phyloP scores from a whole-genome alignment of 2,888 invertebrate genomes.

The Muscina levida region DNA sequence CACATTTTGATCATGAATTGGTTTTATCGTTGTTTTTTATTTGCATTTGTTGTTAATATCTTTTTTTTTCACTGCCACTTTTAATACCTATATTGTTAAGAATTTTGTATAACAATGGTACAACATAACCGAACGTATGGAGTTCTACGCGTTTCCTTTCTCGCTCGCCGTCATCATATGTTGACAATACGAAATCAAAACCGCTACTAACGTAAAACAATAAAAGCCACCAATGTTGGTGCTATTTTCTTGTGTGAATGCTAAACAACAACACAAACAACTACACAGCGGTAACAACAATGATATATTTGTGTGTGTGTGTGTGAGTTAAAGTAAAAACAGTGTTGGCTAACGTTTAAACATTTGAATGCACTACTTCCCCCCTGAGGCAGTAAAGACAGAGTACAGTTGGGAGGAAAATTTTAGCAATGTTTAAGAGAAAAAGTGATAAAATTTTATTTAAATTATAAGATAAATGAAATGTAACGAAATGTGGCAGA shows the following conservation, averaged over 20 bases:
- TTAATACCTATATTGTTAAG: background rate
- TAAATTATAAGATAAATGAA: too few relatives aligned
- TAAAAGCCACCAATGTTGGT: conserved; percentile 52
- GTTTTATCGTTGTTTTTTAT: too few relatives aligned
- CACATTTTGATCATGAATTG: too few relatives aligned
- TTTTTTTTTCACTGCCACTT: background rate
- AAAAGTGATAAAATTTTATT: too few relatives aligned
- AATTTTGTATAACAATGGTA: background rate
- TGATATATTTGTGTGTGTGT: too few relatives aligned
- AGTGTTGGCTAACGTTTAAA: too few relatives aligned
- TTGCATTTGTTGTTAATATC: conserved; percentile 19
- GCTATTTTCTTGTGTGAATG: conserved; percentile 45
- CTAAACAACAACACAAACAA: conserved; percentile 29
- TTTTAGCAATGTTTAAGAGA: too few relatives aligned
- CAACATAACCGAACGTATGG: background rate
- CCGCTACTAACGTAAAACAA: conserved; percentile 58
- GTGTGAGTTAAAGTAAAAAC: background rate
- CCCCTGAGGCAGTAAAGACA: too few relatives aligned
- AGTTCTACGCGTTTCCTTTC: too few relatives aligned
- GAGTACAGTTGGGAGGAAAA: too few relatives aligned
- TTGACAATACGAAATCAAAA: conserved; percentile 60
- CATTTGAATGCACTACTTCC: too few relatives aligned
- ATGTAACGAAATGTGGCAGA: too few relatives aligned
- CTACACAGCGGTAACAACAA: background rate
- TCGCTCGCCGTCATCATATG: background rate